These are phyloP conservation scores for Epinotia demarniana DNA, from an alignment of 2,888 invertebrate species.

Conservation along the genomic window DNA sequence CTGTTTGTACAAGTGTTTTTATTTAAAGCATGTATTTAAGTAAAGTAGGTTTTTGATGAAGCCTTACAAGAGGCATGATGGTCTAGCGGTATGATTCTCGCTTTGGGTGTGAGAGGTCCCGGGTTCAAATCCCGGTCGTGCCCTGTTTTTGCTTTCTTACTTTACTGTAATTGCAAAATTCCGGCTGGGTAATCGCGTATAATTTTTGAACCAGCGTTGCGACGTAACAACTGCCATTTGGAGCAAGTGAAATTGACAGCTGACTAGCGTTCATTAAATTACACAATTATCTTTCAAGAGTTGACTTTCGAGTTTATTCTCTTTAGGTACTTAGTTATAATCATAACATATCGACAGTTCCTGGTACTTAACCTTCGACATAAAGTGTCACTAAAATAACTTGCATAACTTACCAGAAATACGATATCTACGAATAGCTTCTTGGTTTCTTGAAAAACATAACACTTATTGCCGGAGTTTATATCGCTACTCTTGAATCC, in stretches of 20 bases:
- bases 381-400: not conserved
- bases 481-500: slow-evolving; percentile 27
- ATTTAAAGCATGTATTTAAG: not conserved
- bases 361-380: not conserved
- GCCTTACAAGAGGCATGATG: slow-evolving; percentile 42
- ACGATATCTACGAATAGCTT: not conserved
- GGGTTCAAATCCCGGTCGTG: slow-evolving; percentile 80
- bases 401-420: not conserved
- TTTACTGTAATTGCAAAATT: not conserved
- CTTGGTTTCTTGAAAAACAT: slow-evolving; percentile 4
- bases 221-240: not conserved
- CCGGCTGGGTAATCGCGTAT: no score
- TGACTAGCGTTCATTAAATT: not conserved
- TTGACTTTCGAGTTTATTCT: not conserved
- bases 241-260: not conserved
- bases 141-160: slow-evolving; percentile 41
- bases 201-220: no score
- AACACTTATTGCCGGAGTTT: slow-evolving; percentile 15
- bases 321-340: not conserved
- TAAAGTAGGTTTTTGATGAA: not conserved
- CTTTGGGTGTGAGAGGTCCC: slow-evolving; percentile 73
- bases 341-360: not conserved
- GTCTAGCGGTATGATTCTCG: slow-evolving; percentile 60
- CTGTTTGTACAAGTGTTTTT: not conserved
- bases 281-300: not conserved